Base-by-base conservation (phyloP, 2,888 invertebrate species). In the Monoplex corrugatus region DNA sequence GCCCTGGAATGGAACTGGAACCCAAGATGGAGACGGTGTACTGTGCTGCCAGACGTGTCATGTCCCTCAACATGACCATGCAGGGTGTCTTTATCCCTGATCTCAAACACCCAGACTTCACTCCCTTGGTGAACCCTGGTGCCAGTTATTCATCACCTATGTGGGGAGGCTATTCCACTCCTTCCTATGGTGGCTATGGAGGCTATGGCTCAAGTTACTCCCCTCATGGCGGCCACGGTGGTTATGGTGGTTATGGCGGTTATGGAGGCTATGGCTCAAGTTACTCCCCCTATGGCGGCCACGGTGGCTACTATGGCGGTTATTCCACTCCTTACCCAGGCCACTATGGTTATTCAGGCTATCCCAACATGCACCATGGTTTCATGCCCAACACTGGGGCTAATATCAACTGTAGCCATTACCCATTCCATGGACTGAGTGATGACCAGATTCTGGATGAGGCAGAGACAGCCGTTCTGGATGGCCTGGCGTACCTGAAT, bases 31-130 rank as follows among this genome's bases (percentile, higher is more conserved):
- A 78, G 23, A 40, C 19, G 10, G 78, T 78, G 78, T 78, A 78
- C 78, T 78, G 78, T 78, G 78, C 78, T 78, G 78, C 78, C 78
- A 78, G 78, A 78, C 78, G 78, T 43, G 78, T 78, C 3, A 43
- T 23, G 10, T 78, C 78, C 78, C 78, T 78, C 78, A 78, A 78
- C 78, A 78, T 19, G 43, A 78, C 78, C 78, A 40, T 78, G 78
- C 43, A 78, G 8, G 78, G 78, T 23, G 40, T 78, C 78, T 78
- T 43, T 8, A 75, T 78, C 43, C 78, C 78, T 78, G 78, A 78
- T 28, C 78, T 78, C 19, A 16, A 40, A 16, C 78, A 78, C 28
- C 78, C 78, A 43, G 78, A 78, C 78, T 78, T 40, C 78, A 43
- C 78, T 78, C 43, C 43, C 78, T 43, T 78, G 23, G 78, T 78